Evolutionary conservation across 2,888 invertebrate species (phyloP).

Genomic region (Eudemis profundana): DNA sequence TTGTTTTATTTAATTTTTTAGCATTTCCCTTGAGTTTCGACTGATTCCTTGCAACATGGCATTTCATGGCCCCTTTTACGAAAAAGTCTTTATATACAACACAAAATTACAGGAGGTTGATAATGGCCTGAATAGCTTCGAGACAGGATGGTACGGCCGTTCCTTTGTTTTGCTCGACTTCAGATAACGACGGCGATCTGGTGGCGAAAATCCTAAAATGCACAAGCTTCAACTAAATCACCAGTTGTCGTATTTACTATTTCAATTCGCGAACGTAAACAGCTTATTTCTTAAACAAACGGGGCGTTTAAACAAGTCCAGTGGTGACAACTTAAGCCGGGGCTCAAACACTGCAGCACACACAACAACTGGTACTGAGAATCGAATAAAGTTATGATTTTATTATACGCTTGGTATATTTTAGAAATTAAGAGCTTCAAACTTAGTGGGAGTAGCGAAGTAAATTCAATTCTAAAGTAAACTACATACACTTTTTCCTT

Average conservation of each 20-base stretch:
- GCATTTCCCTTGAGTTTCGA: too few species aligned
- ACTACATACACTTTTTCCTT: too few species aligned
- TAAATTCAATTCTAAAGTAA: too few species aligned
- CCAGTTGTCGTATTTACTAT: slow-evolving; percentile 6
- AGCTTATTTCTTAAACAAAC: slow-evolving; percentile 31
- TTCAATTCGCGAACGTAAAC: slow-evolving; percentile 19
- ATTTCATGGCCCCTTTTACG: too few species aligned
- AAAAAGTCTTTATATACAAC: too few species aligned
- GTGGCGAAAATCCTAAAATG: not conserved
- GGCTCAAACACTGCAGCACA: slow-evolving; percentile 26
- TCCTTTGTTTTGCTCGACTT: too few species aligned
- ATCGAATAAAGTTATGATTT: slow-evolving; percentile 22
- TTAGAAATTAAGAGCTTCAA: not conserved
- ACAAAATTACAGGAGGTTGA: too few species aligned
- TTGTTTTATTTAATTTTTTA: too few species aligned
- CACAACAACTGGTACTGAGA: slow-evolving; percentile 23
- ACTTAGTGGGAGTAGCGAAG: too few species aligned
- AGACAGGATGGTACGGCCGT: too few species aligned
- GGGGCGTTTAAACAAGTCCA: slow-evolving; percentile 10
- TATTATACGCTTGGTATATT: slow-evolving; percentile 14
- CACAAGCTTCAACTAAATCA: not conserved
- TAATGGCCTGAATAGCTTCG: too few species aligned
- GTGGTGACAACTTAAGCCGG: slow-evolving; percentile 31
- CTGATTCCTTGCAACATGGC: too few species aligned
- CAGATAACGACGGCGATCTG: not conserved